phyloP scores from a whole-genome alignment of 2,797 vertebrate species.

The Buceros bicornis region DNA sequence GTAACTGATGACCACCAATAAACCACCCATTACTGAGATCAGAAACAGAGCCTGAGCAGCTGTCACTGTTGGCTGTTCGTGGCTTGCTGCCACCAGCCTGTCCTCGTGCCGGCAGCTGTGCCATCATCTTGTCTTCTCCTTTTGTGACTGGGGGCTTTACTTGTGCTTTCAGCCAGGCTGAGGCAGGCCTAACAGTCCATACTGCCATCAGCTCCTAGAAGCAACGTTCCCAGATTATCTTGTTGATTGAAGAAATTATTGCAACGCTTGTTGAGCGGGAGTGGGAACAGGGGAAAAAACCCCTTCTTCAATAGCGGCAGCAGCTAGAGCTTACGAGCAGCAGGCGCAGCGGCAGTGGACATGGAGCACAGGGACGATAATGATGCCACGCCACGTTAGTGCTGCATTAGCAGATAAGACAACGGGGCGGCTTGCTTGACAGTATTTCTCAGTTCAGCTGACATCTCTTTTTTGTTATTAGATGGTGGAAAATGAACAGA shows the following conservation, averaged over 20 bases:
- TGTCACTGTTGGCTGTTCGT: background rate
- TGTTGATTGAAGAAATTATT: constrained; percentile 15
- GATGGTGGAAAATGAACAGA: background rate
- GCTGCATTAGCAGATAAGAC: constrained; percentile 60
- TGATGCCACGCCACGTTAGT: constrained; percentile 44
- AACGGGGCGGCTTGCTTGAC: background rate
- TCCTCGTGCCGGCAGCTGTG: background rate
- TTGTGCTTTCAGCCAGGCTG: background rate
- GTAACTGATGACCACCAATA: background rate
- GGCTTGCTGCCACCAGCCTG: background rate
- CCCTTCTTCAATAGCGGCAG: background rate
- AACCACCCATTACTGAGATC: background rate
- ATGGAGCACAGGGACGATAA: background rate
- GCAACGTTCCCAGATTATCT: background rate
- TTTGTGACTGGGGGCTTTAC: background rate
- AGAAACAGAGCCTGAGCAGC: background rate
- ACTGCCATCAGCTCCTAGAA: background rate
- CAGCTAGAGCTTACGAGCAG: background rate
- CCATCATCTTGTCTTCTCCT: background rate
- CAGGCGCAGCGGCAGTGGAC: background rate
- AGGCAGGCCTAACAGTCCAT: background rate
- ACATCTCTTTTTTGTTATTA: constrained; percentile 51
- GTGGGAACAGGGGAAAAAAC: background rate
- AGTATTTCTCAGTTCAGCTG: constrained; percentile 31
- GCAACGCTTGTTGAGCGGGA: background rate